Evolutionary conservation across 2,113 vertebrate genomes (phyloP).

Genomic region (Petaurus breviceps): DNA sequence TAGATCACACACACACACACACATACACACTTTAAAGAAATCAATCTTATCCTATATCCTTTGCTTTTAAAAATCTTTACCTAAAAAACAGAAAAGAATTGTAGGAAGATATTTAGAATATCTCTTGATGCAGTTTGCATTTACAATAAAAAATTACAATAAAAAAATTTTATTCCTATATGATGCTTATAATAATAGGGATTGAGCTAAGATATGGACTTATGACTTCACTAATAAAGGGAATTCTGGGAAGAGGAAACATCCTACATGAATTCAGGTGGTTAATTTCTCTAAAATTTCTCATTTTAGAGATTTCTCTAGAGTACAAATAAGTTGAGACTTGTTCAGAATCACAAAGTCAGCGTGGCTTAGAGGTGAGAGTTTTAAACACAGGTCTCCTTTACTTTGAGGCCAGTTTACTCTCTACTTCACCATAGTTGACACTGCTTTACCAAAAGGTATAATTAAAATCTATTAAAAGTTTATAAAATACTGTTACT

Average conservation of each 20-base stretch:
- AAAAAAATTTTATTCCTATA: not conserved
- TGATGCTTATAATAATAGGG: not conserved
- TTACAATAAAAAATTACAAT: too few species aligned
- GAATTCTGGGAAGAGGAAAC: not conserved
- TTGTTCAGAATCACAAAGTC: not conserved
- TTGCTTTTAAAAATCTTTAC: not conserved
- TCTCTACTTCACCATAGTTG: not conserved
- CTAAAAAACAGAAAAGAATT: not conserved
- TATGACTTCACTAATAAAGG: not conserved
- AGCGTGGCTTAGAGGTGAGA: not conserved
- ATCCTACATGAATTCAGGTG: not conserved
- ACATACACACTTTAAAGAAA: not conserved
- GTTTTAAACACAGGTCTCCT: not conserved
- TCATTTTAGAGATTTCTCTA: not conserved
- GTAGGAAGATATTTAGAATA: not conserved
- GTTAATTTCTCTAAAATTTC: not conserved
- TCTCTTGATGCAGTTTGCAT: not conserved
- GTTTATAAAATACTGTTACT: not conserved
- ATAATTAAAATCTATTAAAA: not conserved
- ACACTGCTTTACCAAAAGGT: not conserved
- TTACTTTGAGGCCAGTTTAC: not conserved
- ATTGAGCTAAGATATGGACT: not conserved
- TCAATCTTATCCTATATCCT: not conserved
- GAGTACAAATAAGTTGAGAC: not conserved
- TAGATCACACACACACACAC: not conserved